Conservation (phyloP, 2,797 vertebrate genomes). For the Strix occidentalis region DNA sequence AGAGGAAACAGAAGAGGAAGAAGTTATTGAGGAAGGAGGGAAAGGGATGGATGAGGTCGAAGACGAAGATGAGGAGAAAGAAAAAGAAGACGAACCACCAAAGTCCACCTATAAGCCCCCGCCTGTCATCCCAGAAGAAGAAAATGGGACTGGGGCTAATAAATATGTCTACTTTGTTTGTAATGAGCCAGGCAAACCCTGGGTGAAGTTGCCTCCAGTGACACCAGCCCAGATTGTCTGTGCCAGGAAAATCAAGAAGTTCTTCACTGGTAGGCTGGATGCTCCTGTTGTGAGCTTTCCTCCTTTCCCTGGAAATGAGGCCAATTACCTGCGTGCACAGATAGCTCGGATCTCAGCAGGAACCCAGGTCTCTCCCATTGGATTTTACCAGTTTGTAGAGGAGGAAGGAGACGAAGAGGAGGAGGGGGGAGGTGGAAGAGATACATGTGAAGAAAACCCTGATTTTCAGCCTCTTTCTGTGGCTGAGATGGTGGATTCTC, state of each 20-base stretch:
- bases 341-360: slow-evolving; percentile 94
- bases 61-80: slow-evolving; percentile 57
- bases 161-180: slow-evolving; percentile 92
- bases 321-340: slow-evolving; percentile 90
- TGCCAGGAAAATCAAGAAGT: slow-evolving; percentile 89
- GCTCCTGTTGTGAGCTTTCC: slow-evolving; percentile 86
- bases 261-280: slow-evolving; percentile 88
- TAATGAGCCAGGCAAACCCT: slow-evolving; percentile 86
- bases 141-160: slow-evolving; percentile 84
- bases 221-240: slow-evolving; percentile 87
- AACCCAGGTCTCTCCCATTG: slow-evolving; percentile 89
- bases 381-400: slow-evolving; percentile 86
- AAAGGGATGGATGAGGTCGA: slow-evolving; percentile 33
- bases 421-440: slow-evolving; percentile 71
- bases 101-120: slow-evolving; percentile 80
- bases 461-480: slow-evolving; percentile 87
- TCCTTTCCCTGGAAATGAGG: slow-evolving; percentile 91
- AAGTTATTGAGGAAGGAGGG: slow-evolving; percentile 21
- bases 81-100: slow-evolving; percentile 70
- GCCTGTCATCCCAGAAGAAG: slow-evolving; percentile 83
- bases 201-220: slow-evolving; percentile 88
- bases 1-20: slow-evolving; percentile 70
- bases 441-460: slow-evolving; percentile 84
- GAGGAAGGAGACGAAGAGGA: slow-evolving; percentile 89
- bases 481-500: slow-evolving; percentile 82